Evolutionary conservation across 2,797 vertebrate genomes (phyloP).

Genomic region (Fistularia tabacaria): DNA sequence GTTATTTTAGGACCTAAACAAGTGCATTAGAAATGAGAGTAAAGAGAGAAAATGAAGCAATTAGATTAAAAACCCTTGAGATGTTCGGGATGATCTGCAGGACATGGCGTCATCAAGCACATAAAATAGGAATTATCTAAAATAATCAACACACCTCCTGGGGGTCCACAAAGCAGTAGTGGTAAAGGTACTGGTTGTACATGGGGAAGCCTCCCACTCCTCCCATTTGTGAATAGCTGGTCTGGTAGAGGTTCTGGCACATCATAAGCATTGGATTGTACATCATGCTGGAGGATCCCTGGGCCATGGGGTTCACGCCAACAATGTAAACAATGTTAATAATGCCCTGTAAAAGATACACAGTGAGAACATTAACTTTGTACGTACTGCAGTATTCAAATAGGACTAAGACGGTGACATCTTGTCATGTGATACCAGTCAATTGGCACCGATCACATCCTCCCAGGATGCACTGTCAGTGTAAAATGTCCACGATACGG

Average conservation of each 20-base stretch:
- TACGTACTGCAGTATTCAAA: neutral
- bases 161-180: conserved; percentile 90
- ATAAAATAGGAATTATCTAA: neutral
- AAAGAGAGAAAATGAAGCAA: too few relatives aligned
- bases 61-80: too few relatives aligned
- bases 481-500: too few relatives aligned
- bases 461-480: too few relatives aligned
- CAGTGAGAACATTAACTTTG: neutral
- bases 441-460: too few relatives aligned
- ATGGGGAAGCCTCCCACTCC: conserved; percentile 75
- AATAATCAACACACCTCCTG: conserved; percentile 79
- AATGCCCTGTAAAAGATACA: conserved; percentile 62
- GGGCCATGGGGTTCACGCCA: conserved; percentile 86
- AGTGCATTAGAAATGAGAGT: too few relatives aligned
- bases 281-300: conserved; percentile 73
- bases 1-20: too few relatives aligned
- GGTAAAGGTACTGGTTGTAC: conserved; percentile 87
- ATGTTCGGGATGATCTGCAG: too few relatives aligned
- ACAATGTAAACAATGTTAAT: conserved; percentile 86
- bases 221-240: conserved; percentile 70
- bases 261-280: conserved; percentile 83
- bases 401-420: neutral
- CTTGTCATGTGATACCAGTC: too few relatives aligned
- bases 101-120: too few relatives aligned
- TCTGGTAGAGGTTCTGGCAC: conserved; percentile 80